phyloP scores from a whole-genome alignment of 1,140 invertebrate genomes.

The Orchesella cincta region DNA sequence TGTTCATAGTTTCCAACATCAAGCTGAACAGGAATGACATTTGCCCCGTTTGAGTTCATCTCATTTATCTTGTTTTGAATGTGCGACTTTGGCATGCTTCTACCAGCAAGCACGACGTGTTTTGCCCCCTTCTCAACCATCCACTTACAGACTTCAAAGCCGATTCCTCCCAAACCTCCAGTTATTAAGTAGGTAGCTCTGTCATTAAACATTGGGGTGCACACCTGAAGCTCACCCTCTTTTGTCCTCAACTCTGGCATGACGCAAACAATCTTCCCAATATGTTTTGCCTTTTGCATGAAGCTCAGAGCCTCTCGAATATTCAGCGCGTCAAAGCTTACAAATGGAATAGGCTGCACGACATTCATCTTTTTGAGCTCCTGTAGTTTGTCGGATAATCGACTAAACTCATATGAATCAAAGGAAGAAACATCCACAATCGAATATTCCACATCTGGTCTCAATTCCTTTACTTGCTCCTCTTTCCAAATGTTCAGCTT shows the following conservation, averaged over 20 bases:
- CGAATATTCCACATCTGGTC: slow-evolving; percentile 28
- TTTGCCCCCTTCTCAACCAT: slow-evolving; percentile 35
- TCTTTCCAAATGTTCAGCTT: slow-evolving; percentile 20
- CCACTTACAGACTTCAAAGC: slow-evolving; percentile 31
- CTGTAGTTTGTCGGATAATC: no score
- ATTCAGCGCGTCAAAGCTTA: background rate
- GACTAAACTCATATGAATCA: background rate
- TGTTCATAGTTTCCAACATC: slow-evolving; percentile 23
- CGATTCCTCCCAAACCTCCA: slow-evolving; percentile 42
- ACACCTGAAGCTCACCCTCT: background rate
- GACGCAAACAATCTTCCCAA: background rate
- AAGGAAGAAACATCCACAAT: background rate
- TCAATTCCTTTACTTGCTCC: background rate
- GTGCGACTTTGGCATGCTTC: background rate
- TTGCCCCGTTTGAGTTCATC: background rate
- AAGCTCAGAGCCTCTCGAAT: background rate
- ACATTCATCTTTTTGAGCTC: background rate
- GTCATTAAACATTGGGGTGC: slow-evolving; percentile 22
- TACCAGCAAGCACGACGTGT: slow-evolving; percentile 31
- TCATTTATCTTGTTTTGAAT: background rate
- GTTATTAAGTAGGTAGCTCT: slow-evolving; percentile 35
- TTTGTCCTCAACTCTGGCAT: background rate
- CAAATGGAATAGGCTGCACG: background rate
- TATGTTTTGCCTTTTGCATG: slow-evolving; percentile 1
- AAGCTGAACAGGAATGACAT: slow-evolving; percentile 7